Conservation (phyloP, 2,797 vertebrate genomes). For the Gila robusta region DNA sequence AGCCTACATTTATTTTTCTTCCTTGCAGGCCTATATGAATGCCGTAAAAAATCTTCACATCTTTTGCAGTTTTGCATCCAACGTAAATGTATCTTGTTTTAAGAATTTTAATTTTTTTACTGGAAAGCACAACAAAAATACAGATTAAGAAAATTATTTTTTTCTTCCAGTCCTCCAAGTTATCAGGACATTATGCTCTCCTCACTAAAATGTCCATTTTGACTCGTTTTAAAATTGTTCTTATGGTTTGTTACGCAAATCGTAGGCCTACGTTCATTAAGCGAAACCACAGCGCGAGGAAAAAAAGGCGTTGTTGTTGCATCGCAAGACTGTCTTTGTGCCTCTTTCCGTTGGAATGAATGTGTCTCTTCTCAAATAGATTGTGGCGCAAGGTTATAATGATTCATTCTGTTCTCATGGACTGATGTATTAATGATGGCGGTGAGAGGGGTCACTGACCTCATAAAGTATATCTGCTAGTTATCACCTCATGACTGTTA, state of each 20-base stretch:
- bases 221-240: not conserved
- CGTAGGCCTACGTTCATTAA: not conserved
- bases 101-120: no score
- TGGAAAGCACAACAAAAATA: not conserved
- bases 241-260: not conserved
- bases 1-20: no score
- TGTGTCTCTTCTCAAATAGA: slow-evolving; percentile 22
- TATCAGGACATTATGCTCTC: not conserved
- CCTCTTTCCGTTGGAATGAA: slow-evolving; percentile 53
- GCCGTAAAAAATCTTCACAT: not conserved
- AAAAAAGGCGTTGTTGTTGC: slow-evolving; percentile 13
- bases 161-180: not conserved
- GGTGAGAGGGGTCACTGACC: slow-evolving; percentile 10
- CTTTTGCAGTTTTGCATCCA: not conserved
- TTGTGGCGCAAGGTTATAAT: not conserved
- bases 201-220: not conserved
- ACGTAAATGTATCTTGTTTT: no score
- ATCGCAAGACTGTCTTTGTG: slow-evolving; percentile 52
- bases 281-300: not conserved
- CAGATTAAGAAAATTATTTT: not conserved
- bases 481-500: slow-evolving; percentile 56
- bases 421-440: not conserved
- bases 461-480: slow-evolving; percentile 18
- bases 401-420: slow-evolving; percentile 31
- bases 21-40: not conserved